These are phyloP conservation scores for Drosophila tripunctata DNA, from an alignment of 2,888 invertebrate genomes.

Conservation along the genomic window DNA sequence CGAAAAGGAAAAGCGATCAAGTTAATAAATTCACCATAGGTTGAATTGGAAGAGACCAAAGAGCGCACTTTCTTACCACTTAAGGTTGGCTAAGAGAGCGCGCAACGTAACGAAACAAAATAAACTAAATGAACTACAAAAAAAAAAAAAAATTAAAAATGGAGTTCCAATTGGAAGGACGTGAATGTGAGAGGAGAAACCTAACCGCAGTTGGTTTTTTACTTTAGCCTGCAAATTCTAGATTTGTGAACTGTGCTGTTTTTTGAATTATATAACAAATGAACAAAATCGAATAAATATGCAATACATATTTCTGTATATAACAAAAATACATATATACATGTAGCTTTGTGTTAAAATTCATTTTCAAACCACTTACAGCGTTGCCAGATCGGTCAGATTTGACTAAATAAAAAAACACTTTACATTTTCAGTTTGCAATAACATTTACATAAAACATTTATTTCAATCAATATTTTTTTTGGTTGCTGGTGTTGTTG, in stretches of 20 bases:
- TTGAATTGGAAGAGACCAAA: slow-evolving; percentile 32
- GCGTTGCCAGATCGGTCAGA: slow-evolving; percentile 1
- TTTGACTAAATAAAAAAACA: neutral
- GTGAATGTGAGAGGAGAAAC: slow-evolving; percentile 13
- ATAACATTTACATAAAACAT: slow-evolving; percentile 79
- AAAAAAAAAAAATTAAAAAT: slow-evolving; percentile 19
- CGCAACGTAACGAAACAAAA: slow-evolving; percentile 50
- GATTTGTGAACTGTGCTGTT: slow-evolving; percentile 80
- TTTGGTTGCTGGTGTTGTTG: slow-evolving; percentile 46
- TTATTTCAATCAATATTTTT: slow-evolving; percentile 62
- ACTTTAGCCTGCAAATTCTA: slow-evolving; percentile 77
- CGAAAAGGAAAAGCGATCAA: neutral
- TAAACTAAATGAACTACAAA: slow-evolving; percentile 11
- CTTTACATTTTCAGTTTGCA: slow-evolving; percentile 31
- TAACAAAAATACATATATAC: slow-evolving; percentile 8
- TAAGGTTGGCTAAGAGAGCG: slow-evolving; percentile 12
- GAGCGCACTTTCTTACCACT: slow-evolving; percentile 3
- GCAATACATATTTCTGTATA: slow-evolving; percentile 70
- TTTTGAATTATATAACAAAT: slow-evolving; percentile 67
- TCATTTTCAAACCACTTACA: neutral
- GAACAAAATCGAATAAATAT: slow-evolving; percentile 53
- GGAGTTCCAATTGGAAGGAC: slow-evolving; percentile 8
- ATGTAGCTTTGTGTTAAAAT: neutral
- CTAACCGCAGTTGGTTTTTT: slow-evolving; percentile 62
- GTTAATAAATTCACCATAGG: neutral